Conservation (phyloP, 2,888 invertebrate genomes). For the Sisyra nigra region DNA sequence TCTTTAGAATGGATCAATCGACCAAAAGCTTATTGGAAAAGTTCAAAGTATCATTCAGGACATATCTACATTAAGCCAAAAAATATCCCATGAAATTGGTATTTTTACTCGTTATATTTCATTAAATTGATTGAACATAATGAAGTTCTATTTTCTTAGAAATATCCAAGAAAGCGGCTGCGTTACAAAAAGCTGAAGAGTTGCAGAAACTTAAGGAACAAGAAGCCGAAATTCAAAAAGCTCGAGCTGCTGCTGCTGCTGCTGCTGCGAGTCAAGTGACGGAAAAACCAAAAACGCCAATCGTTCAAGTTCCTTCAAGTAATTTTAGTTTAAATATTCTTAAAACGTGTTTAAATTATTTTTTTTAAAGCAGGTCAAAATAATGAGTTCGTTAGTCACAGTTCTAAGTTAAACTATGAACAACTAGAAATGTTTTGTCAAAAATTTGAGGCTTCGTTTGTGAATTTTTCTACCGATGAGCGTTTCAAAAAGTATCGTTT, state of each 20-base stretch:
- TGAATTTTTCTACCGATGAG: constrained; percentile 39
- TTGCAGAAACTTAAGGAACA: constrained; percentile 5
- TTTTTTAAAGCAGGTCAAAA: constrained; percentile 10
- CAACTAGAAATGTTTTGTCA: constrained; percentile 39
- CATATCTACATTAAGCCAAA: constrained; percentile 17
- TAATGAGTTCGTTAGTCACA: constrained; percentile 30
- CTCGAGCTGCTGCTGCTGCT: not conserved
- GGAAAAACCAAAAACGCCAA: constrained; percentile 11
- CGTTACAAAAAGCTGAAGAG: not conserved
- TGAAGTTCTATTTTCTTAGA: no score
- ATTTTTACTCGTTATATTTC: no score
- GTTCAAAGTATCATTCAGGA: constrained; percentile 19
- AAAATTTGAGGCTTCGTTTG: constrained; percentile 39
- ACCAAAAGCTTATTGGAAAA: constrained; percentile 17
- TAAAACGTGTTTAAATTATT: constrained; percentile 10
- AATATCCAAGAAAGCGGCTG: no score
- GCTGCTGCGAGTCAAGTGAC: not conserved
- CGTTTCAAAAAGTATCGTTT: constrained; percentile 60
- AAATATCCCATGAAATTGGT: constrained; percentile 20
- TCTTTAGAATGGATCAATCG: constrained; percentile 19
- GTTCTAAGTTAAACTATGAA: constrained; percentile 36
- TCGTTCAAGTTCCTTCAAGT: constrained; percentile 7
- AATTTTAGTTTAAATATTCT: constrained; percentile 11
- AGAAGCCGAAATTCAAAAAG: not conserved
- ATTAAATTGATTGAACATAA: no score